Base-by-base conservation (phyloP, 2,797 vertebrate species). In the Xenops minutus region DNA sequence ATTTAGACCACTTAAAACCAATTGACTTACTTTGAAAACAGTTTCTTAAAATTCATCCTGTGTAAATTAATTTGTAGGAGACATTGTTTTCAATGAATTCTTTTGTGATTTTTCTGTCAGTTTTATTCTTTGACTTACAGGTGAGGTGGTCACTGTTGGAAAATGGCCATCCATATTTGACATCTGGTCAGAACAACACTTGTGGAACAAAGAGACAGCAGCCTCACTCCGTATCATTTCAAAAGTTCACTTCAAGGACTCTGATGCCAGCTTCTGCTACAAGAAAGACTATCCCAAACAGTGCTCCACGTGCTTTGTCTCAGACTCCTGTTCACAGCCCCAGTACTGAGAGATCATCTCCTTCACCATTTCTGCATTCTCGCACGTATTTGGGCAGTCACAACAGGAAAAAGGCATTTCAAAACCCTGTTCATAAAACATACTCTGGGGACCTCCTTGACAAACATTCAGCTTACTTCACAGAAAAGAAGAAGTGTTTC, bases 391-490 rank as follows among this genome's bases (percentile, higher is more conserved):
- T 68, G 39, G 63, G 62, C 44, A 75, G 51, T 39, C 3, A 0
- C 34, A 85, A 39, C 39, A 88, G 18, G 24, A 96, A 86, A 41
- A 93, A 83, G 27, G 17, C 39, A 13, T 83, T 79, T 88, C 91
- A 83, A 62, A 87, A 75, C 37, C 85, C 89, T 39, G 34, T 58
- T 58, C 91, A 86, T 59, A 95, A 96, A 89, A 74, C n/a, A 27
- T 73, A 22, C 24, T 89, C 58, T 49, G 89, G 59, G 27, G 81
- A 97, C 34, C 73, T 97, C 49, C 95, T 97, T 62, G 86, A 95
- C 26, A 97, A 93, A 92, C 92, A 96, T 37, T 87, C 85, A 5
- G 23, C 34, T 54, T 93, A 78, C 59, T 97, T 97, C 78, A 96
- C 89, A 54, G 73, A 83, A 87, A 66, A 74, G 49, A 76, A 74